Evolutionary conservation across 2,888 invertebrate species (phyloP), one percentile per base, ranked within the genome.

Genomic region (Idaea aversata): DNA sequence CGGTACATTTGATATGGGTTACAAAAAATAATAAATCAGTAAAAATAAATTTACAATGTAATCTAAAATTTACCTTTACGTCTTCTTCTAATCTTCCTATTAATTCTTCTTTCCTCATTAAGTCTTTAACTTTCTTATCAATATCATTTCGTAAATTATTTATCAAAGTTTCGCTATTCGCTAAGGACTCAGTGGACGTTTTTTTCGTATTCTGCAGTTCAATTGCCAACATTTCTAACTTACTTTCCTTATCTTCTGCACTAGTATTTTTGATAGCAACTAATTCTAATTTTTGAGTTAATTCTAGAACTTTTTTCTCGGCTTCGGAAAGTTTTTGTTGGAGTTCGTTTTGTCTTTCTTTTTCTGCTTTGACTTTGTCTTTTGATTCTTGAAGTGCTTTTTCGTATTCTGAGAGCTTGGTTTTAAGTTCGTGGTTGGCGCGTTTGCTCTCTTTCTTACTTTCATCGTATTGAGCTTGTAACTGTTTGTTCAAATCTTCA

Each of bases 381-480:
- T 87, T 92, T 61, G 88, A 86, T 66, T 86, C 86, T 69, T 84
- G 80, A 67, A 89, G 77, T 75, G 88, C 84, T 72, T 88, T 90
- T 68, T 93, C 90, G 66, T 88, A 87, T 25, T 88, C 95, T 69
- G 94, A 94, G 67, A 97, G 80, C 77, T 94, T 95, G 34, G 88
- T 82, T 73, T 92, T 86, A 2, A 95, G 80, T 60, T 94, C 94
- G 63, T 91, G 89, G 72, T 92, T 92, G 57, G 93, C 88, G 65
- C 86, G 87, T 78, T 94, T 94, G 67, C 84, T 88, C 69, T 93
- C 90, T 67, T 85, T 90, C 73, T 90, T 93, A 63, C 86, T 86
- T 75, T 92, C 90, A 65, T 93, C 92, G 72, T 85, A 90, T 66
- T 91, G 88, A 10, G 75, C 65, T 75, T 91, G 90, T 66, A 93